Base-by-base conservation (phyloP, 2,797 vertebrate genomes). In the Cuniculus paca region DNA sequence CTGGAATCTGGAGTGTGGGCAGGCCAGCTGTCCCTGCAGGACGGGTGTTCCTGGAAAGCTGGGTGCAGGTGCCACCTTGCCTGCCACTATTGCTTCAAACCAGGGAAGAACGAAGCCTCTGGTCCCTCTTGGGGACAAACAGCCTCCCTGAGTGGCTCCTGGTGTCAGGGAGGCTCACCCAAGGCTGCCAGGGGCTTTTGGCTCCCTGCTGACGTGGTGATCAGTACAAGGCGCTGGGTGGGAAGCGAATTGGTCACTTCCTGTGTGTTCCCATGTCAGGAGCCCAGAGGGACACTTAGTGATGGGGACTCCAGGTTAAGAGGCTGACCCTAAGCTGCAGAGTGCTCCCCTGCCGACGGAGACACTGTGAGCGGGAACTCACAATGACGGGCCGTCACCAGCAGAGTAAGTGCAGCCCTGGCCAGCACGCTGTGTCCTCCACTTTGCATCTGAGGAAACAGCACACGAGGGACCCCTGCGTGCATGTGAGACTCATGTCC, bases 401-500 rank as follows among this genome's bases (percentile, higher is more conserved):
- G 34, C 34, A 68, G 34, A 68, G 63, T 19, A 36, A n/a, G 0
- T 26, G 34, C 2, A 2, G 19, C 22, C 24, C 4, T 2, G 0
- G 4, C 1, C 16, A 54, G 48, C 5, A 1, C 0, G 6, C 31
- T 0, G 0, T 26, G 31, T 5, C 3, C 11, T 24, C 6, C 1
- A 1, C 58, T 48, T 50, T n/a, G 42, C 19, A 3, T 17, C 20
- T 4, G 0, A 36, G n/a, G 54, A 58, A 42, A 6, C 5, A 20
- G 45, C 0, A 0, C 6, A 1, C 12, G 5, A 39, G 3, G 20
- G 60, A 16, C 26, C 22, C 2, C 3, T 0, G 0, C 1, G 6
- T n/a, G 56, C 52, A 0, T 0, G 16, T 5, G 34, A 26, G 0
- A 1, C 0, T 0, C 2, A 1, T 9, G 0, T 2, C 8, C 6